Base-by-base conservation (phyloP, 1,140 invertebrate genomes). In the Trachelipus rathkii region DNA sequence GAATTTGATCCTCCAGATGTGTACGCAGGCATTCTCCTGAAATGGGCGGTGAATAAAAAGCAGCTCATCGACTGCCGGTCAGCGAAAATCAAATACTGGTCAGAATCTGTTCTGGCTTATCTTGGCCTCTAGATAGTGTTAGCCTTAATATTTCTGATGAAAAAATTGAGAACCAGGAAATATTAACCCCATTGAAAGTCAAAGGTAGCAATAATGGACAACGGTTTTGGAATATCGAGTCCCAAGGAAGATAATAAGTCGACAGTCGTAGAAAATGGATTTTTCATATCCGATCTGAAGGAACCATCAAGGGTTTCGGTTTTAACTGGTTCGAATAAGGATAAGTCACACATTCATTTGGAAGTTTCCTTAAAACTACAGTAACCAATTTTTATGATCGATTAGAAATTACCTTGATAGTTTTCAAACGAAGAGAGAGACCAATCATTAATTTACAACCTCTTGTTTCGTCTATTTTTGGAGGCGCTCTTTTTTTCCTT, bases 1-100 rank as follows among this genome's bases (percentile, higher is more conserved):
- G 78, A 79, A 70, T 79, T 79, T 72, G 78, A 79, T 68, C 78
- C 78, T 9, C 78, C 78, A 7, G 78, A 79, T 43, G 75, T n/a
- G n/a, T 79, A 13, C 78, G 76, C 72, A 79, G 76, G 66, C 78
- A 79, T 50, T 75, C 78, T 24, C 76, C 76, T 50, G 76, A 79
- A 60, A 71, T 79, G 72, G 78, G 78, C n/a, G 8, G 50, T 4
- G 50, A 60, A 13, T 72, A 71, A 75, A 79, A 68, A 70, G 10
- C 11, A 10, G 21, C 6, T 11, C 10, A 21, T 11, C n/a, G 10
- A 33, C 68, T 11, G n/a, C 10, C 10, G 21, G 24, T 13, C 11
- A n/a, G n/a, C n/a, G 19, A 13, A 33, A 21, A 11, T 21, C 68
- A 11, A 21, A 11, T 21, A 4, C 68, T 71, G 72, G 21, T 71